Percentiles rank a stretch among this genome's conserved stretches.
These are phyloP conservation scores for Zaprionus vittiger DNA, from an alignment of 1,140 invertebrate genomes.

Conservation along the genomic window DNA sequence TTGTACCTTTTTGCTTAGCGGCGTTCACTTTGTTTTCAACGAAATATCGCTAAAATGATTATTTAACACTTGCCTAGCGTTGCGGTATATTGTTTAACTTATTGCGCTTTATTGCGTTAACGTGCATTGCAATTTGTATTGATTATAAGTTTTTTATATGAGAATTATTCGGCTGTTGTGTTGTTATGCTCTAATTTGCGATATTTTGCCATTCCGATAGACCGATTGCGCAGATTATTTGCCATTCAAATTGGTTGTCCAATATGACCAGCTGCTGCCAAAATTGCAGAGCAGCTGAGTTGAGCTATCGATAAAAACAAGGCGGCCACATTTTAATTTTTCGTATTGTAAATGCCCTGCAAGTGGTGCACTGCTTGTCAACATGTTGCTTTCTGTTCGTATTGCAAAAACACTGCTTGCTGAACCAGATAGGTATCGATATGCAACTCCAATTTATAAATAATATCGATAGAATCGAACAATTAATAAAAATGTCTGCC, in stretches of 20 bases:
- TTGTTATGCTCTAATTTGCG: constrained; percentile 36
- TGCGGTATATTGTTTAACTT: constrained; percentile 34
- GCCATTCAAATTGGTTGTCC: constrained; percentile 11
- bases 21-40: constrained; percentile 42
- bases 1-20: constrained; percentile 70
- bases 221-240: neutral
- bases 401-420: no score
- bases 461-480: no score
- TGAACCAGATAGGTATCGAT: neutral
- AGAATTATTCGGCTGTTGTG: constrained; percentile 47
- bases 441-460: neutral
- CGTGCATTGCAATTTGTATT: constrained; percentile 64
- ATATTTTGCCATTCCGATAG: constrained; percentile 34
- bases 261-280: neutral
- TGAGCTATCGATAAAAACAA: neutral
- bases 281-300: neutral
- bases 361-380: no score
- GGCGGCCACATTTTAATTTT: no score
- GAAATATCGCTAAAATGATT: constrained; percentile 11
- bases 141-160: constrained; percentile 56
- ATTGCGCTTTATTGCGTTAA: constrained; percentile 50
- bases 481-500: neutral
- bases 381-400: no score
- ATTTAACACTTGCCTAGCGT: constrained; percentile 36
- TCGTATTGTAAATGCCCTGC: no score